phyloP scores from a whole-genome alignment of 2,888 invertebrate species.

The Drosophila longiperda region DNA sequence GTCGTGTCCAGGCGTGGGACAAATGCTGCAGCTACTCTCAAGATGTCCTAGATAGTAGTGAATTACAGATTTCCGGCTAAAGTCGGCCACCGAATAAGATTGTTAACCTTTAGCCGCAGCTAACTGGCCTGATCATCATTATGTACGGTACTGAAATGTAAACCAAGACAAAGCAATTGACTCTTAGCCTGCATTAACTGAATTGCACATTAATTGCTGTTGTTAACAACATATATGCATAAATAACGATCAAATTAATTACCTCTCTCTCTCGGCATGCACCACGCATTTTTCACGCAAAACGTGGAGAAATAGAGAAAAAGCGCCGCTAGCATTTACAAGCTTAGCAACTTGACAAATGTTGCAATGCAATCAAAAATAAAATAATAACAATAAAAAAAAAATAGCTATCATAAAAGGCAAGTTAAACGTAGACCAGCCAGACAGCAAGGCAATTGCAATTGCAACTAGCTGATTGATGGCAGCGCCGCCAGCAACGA shows the following conservation, averaged over 20 bases:
- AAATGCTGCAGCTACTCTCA: slow-evolving; percentile 17
- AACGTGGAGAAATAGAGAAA: slow-evolving; percentile 5
- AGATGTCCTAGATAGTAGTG: slow-evolving; percentile 28
- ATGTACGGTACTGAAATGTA: slow-evolving; percentile 50
- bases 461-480: slow-evolving; percentile 66
- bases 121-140: slow-evolving; percentile 16
- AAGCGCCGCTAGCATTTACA: slow-evolving; percentile 48
- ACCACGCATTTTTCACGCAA: slow-evolving; percentile 63
- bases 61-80: slow-evolving; percentile 36
- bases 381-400: slow-evolving; percentile 48
- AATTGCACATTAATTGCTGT: slow-evolving; percentile 43
- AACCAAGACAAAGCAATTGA: slow-evolving; percentile 73
- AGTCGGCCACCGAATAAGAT: slow-evolving; percentile 2
- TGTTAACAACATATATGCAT: slow-evolving; percentile 54
- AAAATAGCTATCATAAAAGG: slow-evolving; percentile 59
- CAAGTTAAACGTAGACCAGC: slow-evolving; percentile 43
- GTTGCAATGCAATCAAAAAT: slow-evolving; percentile 29
- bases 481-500: slow-evolving; percentile 59
- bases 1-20: slow-evolving; percentile 57
- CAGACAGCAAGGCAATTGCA: slow-evolving; percentile 36
- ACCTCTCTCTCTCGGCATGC: slow-evolving; percentile 10
- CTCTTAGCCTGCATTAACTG: slow-evolving; percentile 65
- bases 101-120: slow-evolving; percentile 6
- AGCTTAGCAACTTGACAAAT: slow-evolving; percentile 63
- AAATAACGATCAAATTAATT: slow-evolving; percentile 71